Evolutionary conservation across 2,113 vertebrate genomes (phyloP).

Genomic region (Arizona elegans): DNA sequence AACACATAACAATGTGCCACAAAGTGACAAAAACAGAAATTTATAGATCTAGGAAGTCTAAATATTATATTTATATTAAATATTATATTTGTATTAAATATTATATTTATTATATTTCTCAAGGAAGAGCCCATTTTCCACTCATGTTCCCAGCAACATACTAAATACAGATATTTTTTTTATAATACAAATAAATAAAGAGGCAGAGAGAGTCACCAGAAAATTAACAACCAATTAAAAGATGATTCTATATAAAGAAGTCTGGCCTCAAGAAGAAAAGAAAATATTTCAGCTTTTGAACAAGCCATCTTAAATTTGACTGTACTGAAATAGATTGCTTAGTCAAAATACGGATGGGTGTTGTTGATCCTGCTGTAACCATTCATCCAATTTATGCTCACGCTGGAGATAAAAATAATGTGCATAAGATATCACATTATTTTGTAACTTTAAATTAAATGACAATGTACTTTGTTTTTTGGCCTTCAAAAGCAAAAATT

Average conservation of each 20-base stretch:
- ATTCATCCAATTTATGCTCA: slow-evolving; percentile 54
- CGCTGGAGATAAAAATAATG: slow-evolving; percentile 52
- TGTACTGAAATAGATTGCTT: slow-evolving; percentile 13
- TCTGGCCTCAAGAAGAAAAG: not conserved
- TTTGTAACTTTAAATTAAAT: slow-evolving; percentile 51
- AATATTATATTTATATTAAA: slow-evolving; percentile 31
- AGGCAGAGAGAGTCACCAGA: not conserved
- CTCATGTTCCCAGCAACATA: not conserved
- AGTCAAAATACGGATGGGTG: slow-evolving; percentile 32
- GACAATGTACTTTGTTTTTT: slow-evolving; percentile 38
- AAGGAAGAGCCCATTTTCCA: slow-evolving; percentile 29
- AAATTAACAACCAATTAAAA: not conserved
- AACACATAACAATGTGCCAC: slow-evolving; percentile 37
- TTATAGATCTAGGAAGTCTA: slow-evolving; percentile 39
- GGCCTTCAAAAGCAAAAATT: slow-evolving; percentile 59
- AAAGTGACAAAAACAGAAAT: slow-evolving; percentile 43
- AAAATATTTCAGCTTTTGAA: slow-evolving; percentile 22
- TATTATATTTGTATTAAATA: slow-evolving; percentile 11
- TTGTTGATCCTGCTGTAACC: slow-evolving; percentile 40
- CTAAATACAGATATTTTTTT: not conserved
- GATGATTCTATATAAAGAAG: not conserved
- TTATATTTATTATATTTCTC: slow-evolving; percentile 26
- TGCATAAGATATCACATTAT: slow-evolving; percentile 40
- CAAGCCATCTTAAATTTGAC: slow-evolving; percentile 1
- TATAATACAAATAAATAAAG: not conserved